Conservation (phyloP, 2,797 vertebrate genomes). For the Naso thynnoides region DNA sequence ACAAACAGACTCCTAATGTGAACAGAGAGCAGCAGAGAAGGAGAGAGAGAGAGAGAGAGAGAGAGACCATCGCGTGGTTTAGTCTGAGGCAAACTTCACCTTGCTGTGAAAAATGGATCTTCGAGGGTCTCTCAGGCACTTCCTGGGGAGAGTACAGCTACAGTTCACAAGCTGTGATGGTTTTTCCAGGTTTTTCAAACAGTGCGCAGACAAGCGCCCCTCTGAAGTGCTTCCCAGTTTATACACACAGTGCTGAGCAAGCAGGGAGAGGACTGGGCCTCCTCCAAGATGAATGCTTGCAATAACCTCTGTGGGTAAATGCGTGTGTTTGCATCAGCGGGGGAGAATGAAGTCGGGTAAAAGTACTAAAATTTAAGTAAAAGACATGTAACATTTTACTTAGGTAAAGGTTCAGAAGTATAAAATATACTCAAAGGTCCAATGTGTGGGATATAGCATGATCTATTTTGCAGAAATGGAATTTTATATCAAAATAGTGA, state of each 20-base stretch:
- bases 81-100: slow-evolving; percentile 24
- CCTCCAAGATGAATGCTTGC: slow-evolving; percentile 40
- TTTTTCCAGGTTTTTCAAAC: slow-evolving; percentile 78
- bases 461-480: no score
- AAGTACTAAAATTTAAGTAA: neutral
- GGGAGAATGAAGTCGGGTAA: slow-evolving; percentile 3
- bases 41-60: neutral
- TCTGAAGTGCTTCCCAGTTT: slow-evolving; percentile 70
- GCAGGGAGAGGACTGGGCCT: slow-evolving; percentile 41
- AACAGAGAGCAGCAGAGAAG: neutral
- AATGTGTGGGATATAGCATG: no score
- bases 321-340: neutral
- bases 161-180: slow-evolving; percentile 64
- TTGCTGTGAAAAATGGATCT: slow-evolving; percentile 57
- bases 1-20: slow-evolving; percentile 14
- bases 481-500: no score
- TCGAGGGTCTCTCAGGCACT: slow-evolving; percentile 43
- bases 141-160: slow-evolving; percentile 57
- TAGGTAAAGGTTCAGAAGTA: neutral
- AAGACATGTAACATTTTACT: no score
- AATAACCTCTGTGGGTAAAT: slow-evolving; percentile 38
- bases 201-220: slow-evolving; percentile 43
- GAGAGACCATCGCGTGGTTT: neutral
- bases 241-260: slow-evolving; percentile 51
- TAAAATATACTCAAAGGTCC: neutral